Evolutionary conservation across 1,140 invertebrate genomes (phyloP), one percentile per base, ranked within the genome.

Genomic region (Tetranychus urticae): DNA sequence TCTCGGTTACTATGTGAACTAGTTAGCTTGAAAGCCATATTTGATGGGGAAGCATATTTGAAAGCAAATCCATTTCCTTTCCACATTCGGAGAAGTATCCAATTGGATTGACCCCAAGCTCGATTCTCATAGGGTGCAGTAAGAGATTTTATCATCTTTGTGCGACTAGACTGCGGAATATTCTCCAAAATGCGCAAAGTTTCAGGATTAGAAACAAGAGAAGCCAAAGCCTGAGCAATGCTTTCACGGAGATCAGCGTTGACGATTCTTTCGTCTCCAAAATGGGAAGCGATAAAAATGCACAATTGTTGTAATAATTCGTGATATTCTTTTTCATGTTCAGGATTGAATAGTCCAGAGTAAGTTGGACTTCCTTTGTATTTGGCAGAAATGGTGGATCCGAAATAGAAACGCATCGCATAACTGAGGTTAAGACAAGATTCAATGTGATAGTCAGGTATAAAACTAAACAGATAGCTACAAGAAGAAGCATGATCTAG

Each of bases 81-180:
- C 86, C 86, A 89, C 65, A 88, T 83, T 61, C 85, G 74, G 5
- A 87, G 79, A 6, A 89, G 70, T 54, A 88, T 80, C 82, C 85
- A 88, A 71, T 88, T 88, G 39, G 82, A 85, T 66, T 88, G 84
- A 0, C 84, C 85, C 85, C 85, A 88, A 0, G 84, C 82, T 39
- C 84, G 73, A 67, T 84, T 85, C 68, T 87, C 84, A 69, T 86
- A 87, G 1, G 85, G 85, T 31, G 79, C 77, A 10, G 86, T 71
- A 34, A 88, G 70, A 62, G 80, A 79, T 23, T 76, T 75, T 0
- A 86, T 77, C 72, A 87, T 77, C 8, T 71, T 74, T 50, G 76
- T 68, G 63, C 79, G 78, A 60, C 68, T 81, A 52, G 78, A 72
- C 62, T 73, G 56, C 2, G 78, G 76, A 52, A 82, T 75, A 55